These are phyloP conservation scores for Meles meles DNA, from an alignment of 2,113 vertebrate genomes.

Conservation along the genomic window DNA sequence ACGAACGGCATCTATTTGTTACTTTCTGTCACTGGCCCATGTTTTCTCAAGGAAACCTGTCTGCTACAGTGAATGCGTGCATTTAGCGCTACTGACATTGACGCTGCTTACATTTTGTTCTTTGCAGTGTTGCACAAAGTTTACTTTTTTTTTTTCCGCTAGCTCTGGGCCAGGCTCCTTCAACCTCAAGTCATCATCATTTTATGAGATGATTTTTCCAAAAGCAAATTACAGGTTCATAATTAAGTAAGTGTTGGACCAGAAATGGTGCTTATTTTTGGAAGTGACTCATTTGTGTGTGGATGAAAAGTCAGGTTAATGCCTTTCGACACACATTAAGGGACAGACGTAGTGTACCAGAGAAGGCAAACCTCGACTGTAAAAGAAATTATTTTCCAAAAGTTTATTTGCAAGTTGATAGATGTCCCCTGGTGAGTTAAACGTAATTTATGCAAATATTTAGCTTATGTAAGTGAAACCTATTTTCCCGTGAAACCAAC, in stretches of 20 bases:
- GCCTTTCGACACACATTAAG: neutral
- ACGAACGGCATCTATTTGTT: constrained; percentile 77
- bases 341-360: neutral
- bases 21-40: constrained; percentile 64
- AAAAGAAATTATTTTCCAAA: neutral
- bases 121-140: constrained; percentile 73
- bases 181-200: constrained; percentile 38
- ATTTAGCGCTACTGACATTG: constrained; percentile 75
- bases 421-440: neutral
- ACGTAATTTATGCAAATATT: neutral
- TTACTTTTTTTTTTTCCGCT: constrained; percentile 46
- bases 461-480: neutral
- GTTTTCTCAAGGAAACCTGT: constrained; percentile 60
- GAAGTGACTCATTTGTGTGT: constrained; percentile 2
- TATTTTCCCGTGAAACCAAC: neutral
- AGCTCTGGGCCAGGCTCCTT: constrained; percentile 1
- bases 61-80: constrained; percentile 75
- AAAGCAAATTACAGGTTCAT: constrained; percentile 53
- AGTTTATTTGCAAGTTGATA: neutral
- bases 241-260: constrained; percentile 54
- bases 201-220: constrained; percentile 50
- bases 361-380: neutral
- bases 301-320: neutral
- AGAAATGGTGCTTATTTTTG: constrained; percentile 33
- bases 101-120: constrained; percentile 78